Percentiles rank a stretch among this genome's conserved stretches.
Evolutionary conservation across 2,888 invertebrate species (phyloP).

Genomic region (Odontocerum albicorne): DNA sequence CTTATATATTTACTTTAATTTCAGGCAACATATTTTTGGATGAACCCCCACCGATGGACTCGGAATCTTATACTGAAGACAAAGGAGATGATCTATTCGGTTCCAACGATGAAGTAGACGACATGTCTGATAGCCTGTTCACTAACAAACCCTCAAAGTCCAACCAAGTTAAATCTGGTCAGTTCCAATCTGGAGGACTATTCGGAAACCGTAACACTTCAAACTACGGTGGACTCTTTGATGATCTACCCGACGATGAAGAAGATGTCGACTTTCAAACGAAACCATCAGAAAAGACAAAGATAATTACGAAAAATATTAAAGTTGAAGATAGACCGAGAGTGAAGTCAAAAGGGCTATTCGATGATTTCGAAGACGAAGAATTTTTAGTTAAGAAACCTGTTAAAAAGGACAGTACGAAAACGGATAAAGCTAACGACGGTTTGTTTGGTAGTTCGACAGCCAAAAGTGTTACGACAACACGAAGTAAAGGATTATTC

Average conservation of each 20-base stretch:
- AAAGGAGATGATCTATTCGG: slow-evolving; percentile 33
- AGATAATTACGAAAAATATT: slow-evolving; percentile 1
- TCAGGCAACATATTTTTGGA: slow-evolving; percentile 55
- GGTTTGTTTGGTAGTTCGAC: no score
- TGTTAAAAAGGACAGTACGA: slow-evolving; percentile 6
- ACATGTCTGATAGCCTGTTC: slow-evolving; percentile 47
- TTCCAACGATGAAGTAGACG: slow-evolving; percentile 28
- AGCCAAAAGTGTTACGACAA: background rate
- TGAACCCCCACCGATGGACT: slow-evolving; percentile 59
- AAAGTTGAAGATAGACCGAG: slow-evolving; percentile 12
- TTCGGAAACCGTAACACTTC: slow-evolving; percentile 38
- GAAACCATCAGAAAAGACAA: background rate
- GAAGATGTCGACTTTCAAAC: slow-evolving; percentile 3
- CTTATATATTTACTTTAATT: no score
- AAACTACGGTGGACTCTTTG: slow-evolving; percentile 37
- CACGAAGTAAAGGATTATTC: slow-evolving; percentile 16
- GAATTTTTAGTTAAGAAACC: slow-evolving; percentile 2
- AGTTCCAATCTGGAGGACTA: slow-evolving; percentile 37
- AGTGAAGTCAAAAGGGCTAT: slow-evolving; percentile 38
- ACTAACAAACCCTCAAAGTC: slow-evolving; percentile 38
- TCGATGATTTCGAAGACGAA: slow-evolving; percentile 40
- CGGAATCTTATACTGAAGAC: slow-evolving; percentile 37
- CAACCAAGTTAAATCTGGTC: background rate
- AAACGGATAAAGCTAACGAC: no score
- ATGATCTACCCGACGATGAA: slow-evolving; percentile 37